These are phyloP conservation scores for Isotomurus palustris DNA, from an alignment of 2,888 invertebrate genomes.

Conservation along the genomic window DNA sequence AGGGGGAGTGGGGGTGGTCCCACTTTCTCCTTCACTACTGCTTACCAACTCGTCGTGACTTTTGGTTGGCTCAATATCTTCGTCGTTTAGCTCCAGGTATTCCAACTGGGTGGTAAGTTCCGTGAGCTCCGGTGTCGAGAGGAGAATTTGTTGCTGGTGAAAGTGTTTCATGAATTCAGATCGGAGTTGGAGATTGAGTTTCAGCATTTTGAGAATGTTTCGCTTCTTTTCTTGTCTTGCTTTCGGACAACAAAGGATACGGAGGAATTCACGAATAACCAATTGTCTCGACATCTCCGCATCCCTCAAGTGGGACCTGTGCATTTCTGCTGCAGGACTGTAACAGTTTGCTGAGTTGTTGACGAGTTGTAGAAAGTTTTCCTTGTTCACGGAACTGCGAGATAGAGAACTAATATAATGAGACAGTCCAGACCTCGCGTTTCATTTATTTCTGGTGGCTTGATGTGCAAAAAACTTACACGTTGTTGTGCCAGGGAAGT, in stretches of 20 bases:
- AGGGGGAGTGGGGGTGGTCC: background rate
- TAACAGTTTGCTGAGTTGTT: constrained; percentile 4
- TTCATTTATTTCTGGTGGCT: no score
- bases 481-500: background rate
- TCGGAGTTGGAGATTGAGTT: constrained; percentile 14
- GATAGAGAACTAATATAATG: no score
- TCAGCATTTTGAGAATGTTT: constrained; percentile 25
- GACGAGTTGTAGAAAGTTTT: constrained; percentile 4
- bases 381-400: constrained; percentile 10
- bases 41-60: background rate
- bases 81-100: background rate
- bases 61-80: background rate
- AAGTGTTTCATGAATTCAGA: constrained; percentile 16
- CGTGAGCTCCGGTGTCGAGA: background rate
- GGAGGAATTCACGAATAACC: constrained; percentile 22
- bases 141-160: background rate
- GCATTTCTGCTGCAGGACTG: constrained; percentile 23
- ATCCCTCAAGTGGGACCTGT: constrained; percentile 18
- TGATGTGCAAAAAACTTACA: background rate
- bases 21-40: background rate
- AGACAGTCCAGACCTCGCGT: no score
- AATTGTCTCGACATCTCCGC: constrained; percentile 28
- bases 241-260: constrained; percentile 6
- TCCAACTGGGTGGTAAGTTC: background rate
- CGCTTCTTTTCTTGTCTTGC: constrained; percentile 9